These are phyloP conservation scores for Sanderia malayensis DNA, from an alignment of 30 jellyfish, hydroid and myxozoan genomes.

Conservation along the genomic window DNA sequence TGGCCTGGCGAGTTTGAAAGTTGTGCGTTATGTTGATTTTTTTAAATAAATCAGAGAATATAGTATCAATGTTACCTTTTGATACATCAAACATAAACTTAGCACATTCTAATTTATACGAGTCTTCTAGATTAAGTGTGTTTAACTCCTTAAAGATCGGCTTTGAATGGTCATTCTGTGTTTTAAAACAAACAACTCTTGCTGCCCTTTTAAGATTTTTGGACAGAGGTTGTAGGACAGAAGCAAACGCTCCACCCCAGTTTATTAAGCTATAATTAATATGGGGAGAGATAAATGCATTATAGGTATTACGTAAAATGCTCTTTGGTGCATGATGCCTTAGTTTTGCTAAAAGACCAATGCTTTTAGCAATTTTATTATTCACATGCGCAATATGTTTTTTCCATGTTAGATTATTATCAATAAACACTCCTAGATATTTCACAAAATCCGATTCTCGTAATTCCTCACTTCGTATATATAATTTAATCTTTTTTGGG, in stretches of 20 bases:
- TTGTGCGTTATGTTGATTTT: neutral
- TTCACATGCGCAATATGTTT: slow-evolving; percentile 13
- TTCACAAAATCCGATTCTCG: slow-evolving; percentile 16
- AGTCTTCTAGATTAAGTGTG: slow-evolving; percentile 21
- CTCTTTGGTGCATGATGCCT: slow-evolving; percentile 19
- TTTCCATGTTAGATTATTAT: slow-evolving; percentile 14
- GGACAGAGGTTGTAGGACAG: neutral
- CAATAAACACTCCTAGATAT: slow-evolving; percentile 16
- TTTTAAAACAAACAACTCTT: slow-evolving; percentile 1
- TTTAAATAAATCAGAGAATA: neutral
- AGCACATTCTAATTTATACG: slow-evolving; percentile 26
- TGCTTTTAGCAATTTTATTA: slow-evolving; percentile 13
- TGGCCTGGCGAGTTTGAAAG: slow-evolving; percentile 8
- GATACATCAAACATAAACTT: no score
- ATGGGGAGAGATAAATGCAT: slow-evolving; percentile 27
- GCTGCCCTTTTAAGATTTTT: slow-evolving; percentile 14
- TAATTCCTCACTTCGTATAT: slow-evolving; percentile 8
- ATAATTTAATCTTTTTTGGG: neutral
- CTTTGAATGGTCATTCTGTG: slow-evolving; percentile 4
- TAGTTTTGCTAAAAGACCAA: slow-evolving; percentile 15
- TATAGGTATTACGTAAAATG: slow-evolving; percentile 1
- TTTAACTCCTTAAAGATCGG: slow-evolving; percentile 5
- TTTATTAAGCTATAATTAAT: slow-evolving; percentile 12
- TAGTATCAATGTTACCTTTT: neutral
- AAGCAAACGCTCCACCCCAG: slow-evolving; percentile 22